These are phyloP conservation scores for Synanthedon formicaeformis DNA, from an alignment of 2,888 invertebrate genomes.

Conservation along the genomic window DNA sequence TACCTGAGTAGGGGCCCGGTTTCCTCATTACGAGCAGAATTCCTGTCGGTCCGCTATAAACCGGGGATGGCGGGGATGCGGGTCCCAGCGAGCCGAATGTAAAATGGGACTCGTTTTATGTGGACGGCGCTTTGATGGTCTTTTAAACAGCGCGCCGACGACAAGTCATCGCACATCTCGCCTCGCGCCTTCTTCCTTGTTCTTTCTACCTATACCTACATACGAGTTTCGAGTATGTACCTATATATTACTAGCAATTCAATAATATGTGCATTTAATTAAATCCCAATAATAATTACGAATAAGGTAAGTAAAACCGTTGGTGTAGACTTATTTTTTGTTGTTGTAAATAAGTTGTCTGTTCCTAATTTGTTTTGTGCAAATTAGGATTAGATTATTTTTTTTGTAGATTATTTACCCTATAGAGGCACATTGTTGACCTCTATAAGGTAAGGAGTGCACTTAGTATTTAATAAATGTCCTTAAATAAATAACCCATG, in stretches of 20 bases:
- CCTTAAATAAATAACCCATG: too few species aligned
- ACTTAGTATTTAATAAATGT: too few species aligned
- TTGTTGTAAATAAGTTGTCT: too few species aligned
- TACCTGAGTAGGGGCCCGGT: constrained; percentile 18
- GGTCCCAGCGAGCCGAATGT: constrained; percentile 42
- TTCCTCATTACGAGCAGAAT: constrained; percentile 54
- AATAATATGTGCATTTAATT: too few species aligned
- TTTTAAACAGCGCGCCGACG: constrained; percentile 23
- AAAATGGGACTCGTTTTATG: constrained; percentile 52
- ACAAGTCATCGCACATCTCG: constrained; percentile 12
- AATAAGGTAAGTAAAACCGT: too few species aligned
- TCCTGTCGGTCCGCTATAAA: constrained; percentile 47
- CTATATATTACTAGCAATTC: neutral
- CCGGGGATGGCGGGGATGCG: constrained; percentile 12
- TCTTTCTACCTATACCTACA: neutral
- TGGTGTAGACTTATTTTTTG: too few species aligned
- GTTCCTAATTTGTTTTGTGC: too few species aligned
- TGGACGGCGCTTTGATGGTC: constrained; percentile 47
- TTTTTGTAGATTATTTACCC: too few species aligned
- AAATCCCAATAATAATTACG: too few species aligned
- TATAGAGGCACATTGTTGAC: too few species aligned
- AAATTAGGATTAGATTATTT: too few species aligned
- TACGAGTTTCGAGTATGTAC: neutral
- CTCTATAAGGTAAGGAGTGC: too few species aligned
- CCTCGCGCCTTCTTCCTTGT: neutral